These are phyloP conservation scores for Trichopria drosophilae DNA, from an alignment of 2,888 invertebrate species.

Conservation along the genomic window DNA sequence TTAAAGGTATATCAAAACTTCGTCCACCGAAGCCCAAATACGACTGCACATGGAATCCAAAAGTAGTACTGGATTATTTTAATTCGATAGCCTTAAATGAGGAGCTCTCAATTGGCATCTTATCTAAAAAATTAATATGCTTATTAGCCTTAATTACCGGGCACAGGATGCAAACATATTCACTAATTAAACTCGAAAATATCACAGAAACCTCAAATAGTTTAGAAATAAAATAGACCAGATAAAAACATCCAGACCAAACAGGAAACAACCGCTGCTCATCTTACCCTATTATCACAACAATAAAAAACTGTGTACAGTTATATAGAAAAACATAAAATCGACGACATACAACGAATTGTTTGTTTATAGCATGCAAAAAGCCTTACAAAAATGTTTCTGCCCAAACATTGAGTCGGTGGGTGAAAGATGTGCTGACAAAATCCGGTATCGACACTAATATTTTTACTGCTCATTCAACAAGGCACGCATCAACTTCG, in stretches of 20 bases:
- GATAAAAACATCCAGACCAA: slow-evolving; percentile 1
- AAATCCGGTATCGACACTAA: background rate
- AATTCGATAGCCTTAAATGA: background rate
- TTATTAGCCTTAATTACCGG: slow-evolving; percentile 29
- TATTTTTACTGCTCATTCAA: background rate
- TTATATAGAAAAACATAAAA: too few relatives aligned
- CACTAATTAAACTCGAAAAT: slow-evolving; percentile 23
- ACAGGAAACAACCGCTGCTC: background rate
- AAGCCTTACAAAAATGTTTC: background rate
- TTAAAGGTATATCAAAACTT: slow-evolving; percentile 33
- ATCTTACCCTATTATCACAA: background rate
- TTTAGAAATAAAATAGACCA: slow-evolving; percentile 22
- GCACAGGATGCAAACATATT: slow-evolving; percentile 30
- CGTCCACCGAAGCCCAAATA: slow-evolving; percentile 33
- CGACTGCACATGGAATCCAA: slow-evolving; percentile 34
- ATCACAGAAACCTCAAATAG: slow-evolving; percentile 11
- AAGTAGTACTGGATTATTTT: slow-evolving; percentile 31
- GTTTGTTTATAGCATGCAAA: background rate
- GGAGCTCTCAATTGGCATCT: too few relatives aligned
- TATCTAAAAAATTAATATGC: slow-evolving; percentile 26
- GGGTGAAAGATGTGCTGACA: background rate
- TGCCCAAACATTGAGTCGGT: background rate
- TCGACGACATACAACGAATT: background rate
- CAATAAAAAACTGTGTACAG: background rate
- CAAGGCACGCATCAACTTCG: background rate